These are phyloP conservation scores for Cyphomyrus discorhynchus DNA, from an alignment of 2,113 vertebrate species.

Conservation along the genomic window DNA sequence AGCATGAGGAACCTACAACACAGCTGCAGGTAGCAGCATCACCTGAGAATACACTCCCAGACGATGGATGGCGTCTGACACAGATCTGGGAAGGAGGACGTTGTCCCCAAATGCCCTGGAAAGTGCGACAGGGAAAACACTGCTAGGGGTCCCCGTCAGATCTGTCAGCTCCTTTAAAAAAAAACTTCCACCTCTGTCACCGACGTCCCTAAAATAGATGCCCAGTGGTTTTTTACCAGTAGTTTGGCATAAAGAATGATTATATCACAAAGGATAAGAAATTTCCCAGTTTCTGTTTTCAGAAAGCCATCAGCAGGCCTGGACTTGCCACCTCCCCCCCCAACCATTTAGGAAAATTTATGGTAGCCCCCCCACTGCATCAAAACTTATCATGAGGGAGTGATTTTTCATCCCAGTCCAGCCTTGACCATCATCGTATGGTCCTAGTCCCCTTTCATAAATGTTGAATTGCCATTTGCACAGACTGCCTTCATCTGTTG, in stretches of 20 bases:
- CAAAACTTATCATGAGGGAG: background rate
- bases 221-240: background rate
- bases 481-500: background rate
- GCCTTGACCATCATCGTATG: background rate
- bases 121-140: background rate
- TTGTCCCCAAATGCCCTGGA: background rate
- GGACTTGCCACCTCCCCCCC: background rate
- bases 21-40: background rate
- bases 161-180: background rate
- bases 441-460: background rate
- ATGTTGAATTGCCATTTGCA: background rate
- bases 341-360: background rate
- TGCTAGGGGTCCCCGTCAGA: background rate
- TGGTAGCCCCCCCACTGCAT: background rate
- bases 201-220: background rate
- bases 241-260: background rate
- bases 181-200: background rate
- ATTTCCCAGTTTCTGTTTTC: background rate
- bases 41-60: background rate
- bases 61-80: background rate
- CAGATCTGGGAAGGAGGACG: background rate
- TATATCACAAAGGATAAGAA: background rate
- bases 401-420: background rate
- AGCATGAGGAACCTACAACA: background rate
- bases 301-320: background rate